Conservation (phyloP, 2,797 vertebrate genomes). For the Yasuhikotakia modesta region DNA sequence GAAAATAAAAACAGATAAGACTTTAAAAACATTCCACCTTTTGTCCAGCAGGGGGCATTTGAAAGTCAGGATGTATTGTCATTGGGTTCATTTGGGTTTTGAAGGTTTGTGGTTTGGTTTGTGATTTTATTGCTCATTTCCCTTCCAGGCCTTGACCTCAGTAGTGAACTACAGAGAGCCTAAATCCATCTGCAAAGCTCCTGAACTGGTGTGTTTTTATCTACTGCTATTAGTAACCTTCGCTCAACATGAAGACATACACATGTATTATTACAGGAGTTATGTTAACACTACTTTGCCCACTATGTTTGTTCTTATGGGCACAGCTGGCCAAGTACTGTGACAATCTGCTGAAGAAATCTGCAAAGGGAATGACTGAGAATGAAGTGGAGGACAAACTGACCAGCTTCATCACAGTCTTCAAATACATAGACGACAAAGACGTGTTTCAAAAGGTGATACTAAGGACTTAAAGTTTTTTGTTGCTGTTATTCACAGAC, state of each 20-base stretch:
- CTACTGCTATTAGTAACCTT: no score
- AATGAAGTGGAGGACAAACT: conserved; percentile 99
- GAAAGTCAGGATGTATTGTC: neutral
- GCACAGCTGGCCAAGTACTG: conserved; percentile 99
- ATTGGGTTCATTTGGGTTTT: neutral
- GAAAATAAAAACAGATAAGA: no score
- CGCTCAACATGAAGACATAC: conserved; percentile 3
- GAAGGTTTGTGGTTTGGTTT: neutral
- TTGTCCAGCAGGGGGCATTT: conserved; percentile 50
- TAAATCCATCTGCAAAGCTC: conserved; percentile 98
- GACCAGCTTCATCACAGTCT: conserved; percentile 98
- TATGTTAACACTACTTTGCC: neutral
- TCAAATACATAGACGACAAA: conserved; percentile 99
- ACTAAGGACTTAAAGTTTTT: neutral
- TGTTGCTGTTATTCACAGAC: no score
- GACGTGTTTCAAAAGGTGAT: conserved; percentile 98
- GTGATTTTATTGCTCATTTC: conserved; percentile 45
- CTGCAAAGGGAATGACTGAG: conserved; percentile 99
- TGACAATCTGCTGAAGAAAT: conserved; percentile 98
- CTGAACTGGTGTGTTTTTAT: conserved; percentile 86
- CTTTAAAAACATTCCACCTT: neutral
- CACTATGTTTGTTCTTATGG: conserved; percentile 45
- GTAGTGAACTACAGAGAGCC: conserved; percentile 99
- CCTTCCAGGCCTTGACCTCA: conserved; percentile 90
- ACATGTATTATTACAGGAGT: conserved; percentile 1